Evolutionary conservation across 1,140 invertebrate genomes (phyloP), one percentile per base, ranked within the genome.

Genomic region (Venturia canescens): DNA sequence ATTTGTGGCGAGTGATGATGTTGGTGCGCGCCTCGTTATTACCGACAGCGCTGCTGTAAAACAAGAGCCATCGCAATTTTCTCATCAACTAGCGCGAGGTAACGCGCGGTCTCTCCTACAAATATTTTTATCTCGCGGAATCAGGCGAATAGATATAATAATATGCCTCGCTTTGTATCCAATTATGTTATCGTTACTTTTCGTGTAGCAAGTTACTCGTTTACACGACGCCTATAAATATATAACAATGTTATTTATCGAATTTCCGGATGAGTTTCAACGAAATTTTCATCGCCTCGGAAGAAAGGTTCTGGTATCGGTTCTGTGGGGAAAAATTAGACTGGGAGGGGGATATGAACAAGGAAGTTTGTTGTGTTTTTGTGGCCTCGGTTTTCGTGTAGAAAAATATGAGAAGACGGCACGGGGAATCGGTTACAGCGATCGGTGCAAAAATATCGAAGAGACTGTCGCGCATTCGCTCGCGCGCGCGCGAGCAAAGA

Each of bases 1-100:
- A n/a, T 63, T 48, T 23, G 26, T 74, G 21, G 71, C 18, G 38
- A 48, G 23, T 57, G 71, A 63, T 23, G 50, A 53, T 60, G 72
- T 27, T 60, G 21, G 50, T 60, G 53, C 72, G 26, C n/a, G 80
- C 31, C 81, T 80, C 76, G 81, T 82, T 82, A 83, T 83, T 83
- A 83, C 69, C 21, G 74, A 69, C 69, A 76, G 72, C 71, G 2
- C 29, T 60, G 38, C 71, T 50, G 72, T 53, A 60, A 76, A 63
- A 63, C 23, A 76, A 53, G 53, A 60, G 27, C 26, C 72, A 60
- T 60, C 72, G 72, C 60, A 27, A 63, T 63, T 63, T 34, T 76
- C 72, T 76, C 72, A 63, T 63, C 60, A 63, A 63, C 60, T 63
- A 76, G 72, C 72, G 26, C 71, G 71, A n/a, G 23, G 71, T 57